Evolutionary conservation across 2,113 vertebrate genomes (phyloP), one percentile per base, ranked within the genome.

Genomic region (Accipiter cooperii): DNA sequence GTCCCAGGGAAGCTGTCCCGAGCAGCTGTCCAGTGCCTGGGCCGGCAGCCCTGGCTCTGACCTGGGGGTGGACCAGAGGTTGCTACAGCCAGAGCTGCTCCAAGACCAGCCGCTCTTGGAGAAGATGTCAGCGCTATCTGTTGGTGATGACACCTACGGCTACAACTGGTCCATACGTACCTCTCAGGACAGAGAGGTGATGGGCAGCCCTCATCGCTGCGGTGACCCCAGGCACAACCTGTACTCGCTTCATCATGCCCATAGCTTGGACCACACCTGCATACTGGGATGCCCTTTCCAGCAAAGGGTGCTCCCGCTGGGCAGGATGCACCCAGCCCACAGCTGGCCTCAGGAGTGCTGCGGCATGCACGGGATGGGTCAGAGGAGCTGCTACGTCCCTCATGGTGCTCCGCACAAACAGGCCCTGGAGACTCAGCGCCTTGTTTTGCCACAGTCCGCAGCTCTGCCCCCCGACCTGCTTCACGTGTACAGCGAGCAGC

Each of bases 291-390:
- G 79, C 25, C 71, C 93, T 26, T 33, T 51, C 40, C 89, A 57
- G 15, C 69, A 51, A 1, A 8, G 3, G 0, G 9, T 0, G 24
- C 80, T 90, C 19, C 82, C 29, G 0, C 4, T 0, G 2, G 54
- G 12, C 0, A 1, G 61, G 65, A 36, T 33, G 64, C 1, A 54
- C 75, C 19, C 70, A 1, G 82, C 57, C 8, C 46, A 3, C 31
- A 0, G 74, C 46, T 83, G 93, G 94, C 26, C 91, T 28, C 73
- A 0, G 66, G 55, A 76, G 14, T 1, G 5, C 64, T 42, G 4
- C 0, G 5, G 17, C 1, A 11, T 0, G 31, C 92, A 13, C 0
- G 2, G 68, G 9, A 2, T 17, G 0, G 34, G 6, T 0, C 83
- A 14, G 66, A 12, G 94, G 40, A 92, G 28, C 92, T 1, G 0